These are phyloP conservation scores for Chrosomus eos DNA, from an alignment of 2,797 vertebrate genomes.

Conservation along the genomic window DNA sequence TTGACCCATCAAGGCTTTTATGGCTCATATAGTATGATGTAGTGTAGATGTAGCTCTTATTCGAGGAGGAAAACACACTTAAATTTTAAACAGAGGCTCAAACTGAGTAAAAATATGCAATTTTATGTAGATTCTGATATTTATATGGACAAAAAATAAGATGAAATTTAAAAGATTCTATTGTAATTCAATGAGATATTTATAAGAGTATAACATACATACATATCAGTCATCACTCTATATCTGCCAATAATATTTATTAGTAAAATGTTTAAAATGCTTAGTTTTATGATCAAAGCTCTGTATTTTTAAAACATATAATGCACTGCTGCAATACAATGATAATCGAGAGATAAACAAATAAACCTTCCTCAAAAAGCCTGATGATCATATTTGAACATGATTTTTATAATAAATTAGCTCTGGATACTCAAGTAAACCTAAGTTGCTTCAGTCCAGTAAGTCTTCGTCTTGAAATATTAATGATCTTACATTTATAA, in stretches of 20 bases:
- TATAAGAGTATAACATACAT: background rate
- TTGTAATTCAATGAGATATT: background rate
- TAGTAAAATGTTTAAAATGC: too few relatives aligned
- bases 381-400: background rate
- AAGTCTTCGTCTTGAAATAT: background rate
- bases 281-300: background rate
- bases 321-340: too few relatives aligned
- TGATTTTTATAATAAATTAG: background rate
- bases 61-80: background rate
- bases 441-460: background rate
- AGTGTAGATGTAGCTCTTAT: background rate
- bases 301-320: background rate
- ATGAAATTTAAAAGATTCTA: background rate
- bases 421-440: background rate
- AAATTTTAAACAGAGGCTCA: too few relatives aligned
- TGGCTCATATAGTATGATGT: background rate
- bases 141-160: background rate
- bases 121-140: background rate
- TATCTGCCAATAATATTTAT: background rate
- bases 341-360: background rate
- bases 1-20: background rate
- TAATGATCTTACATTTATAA: too few relatives aligned
- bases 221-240: background rate
- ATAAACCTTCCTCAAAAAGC: background rate
- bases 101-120: too few relatives aligned